Evolutionary conservation across 2,888 invertebrate genomes (phyloP).

Genomic region (Philereme transversata): DNA sequence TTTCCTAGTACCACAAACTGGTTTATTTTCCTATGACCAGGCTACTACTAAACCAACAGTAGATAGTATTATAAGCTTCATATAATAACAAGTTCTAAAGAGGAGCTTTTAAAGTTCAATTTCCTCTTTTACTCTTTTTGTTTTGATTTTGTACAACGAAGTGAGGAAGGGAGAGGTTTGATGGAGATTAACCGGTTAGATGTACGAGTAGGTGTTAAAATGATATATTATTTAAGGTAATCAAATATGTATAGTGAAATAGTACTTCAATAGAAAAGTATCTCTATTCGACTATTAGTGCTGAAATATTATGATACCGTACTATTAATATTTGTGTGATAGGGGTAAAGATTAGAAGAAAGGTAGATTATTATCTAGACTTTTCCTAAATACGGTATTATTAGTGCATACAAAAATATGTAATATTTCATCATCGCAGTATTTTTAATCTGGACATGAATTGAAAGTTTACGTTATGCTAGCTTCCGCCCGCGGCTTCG

Average conservation of each 20-base stretch:
- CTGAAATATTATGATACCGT: too few species aligned
- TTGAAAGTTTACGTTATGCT: too few species aligned
- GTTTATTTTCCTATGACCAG: conserved; percentile 75
- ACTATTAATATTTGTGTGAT: too few species aligned
- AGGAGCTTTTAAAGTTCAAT: conserved; percentile 26
- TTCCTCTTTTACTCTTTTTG: conserved; percentile 30
- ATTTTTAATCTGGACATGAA: too few species aligned
- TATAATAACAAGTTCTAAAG: conserved; percentile 25
- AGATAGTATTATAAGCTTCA: conserved; percentile 20
- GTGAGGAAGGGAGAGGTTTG: conserved; percentile 47
- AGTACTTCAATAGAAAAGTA: not conserved
- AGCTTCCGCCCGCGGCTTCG: too few species aligned
- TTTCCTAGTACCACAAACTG: conserved; percentile 69
- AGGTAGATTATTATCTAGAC: too few species aligned
- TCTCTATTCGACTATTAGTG: too few species aligned
- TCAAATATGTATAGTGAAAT: not conserved
- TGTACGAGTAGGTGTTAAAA: conserved; percentile 51
- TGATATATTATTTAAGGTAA: conserved; percentile 8
- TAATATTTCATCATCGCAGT: too few species aligned
- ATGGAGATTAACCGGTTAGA: conserved; percentile 54
- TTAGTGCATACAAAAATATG: too few species aligned
- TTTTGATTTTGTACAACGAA: conserved; percentile 25
- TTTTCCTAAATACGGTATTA: too few species aligned
- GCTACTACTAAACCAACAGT: conserved; percentile 66
- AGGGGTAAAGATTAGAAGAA: too few species aligned